Percentiles rank a stretch among this genome's conserved stretches.
phyloP scores from a whole-genome alignment of 2,888 invertebrate genomes.

The Phaedon cochleariae region DNA sequence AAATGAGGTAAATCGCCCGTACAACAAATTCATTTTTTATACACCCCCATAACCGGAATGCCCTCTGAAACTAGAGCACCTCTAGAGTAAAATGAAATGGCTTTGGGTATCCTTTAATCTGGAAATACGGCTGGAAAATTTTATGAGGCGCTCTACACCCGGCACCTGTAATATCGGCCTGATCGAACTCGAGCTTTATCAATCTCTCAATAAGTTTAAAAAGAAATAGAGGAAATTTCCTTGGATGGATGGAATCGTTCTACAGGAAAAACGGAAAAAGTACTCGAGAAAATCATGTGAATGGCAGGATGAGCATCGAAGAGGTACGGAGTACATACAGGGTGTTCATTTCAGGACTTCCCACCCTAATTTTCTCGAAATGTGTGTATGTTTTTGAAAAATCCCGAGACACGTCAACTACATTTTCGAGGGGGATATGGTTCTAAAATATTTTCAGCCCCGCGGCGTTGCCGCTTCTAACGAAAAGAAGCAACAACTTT shows the following conservation, averaged over 20 bases:
- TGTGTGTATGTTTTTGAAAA: too few relatives aligned
- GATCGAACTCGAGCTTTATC: background rate
- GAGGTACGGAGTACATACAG: too few relatives aligned
- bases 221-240: background rate
- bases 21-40: background rate
- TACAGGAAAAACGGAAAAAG: background rate
- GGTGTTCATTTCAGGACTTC: too few relatives aligned
- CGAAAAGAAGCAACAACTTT: too few relatives aligned
- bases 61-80: background rate
- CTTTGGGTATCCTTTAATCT: background rate
- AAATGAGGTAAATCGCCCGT: background rate
- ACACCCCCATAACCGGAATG: background rate
- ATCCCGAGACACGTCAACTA: too few relatives aligned
- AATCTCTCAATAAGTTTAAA: background rate
- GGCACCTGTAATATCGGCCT: background rate
- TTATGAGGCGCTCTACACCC: background rate
- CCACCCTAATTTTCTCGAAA: too few relatives aligned
- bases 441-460: too few relatives aligned
- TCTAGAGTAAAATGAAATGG: background rate
- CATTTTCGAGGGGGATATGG: too few relatives aligned
- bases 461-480: too few relatives aligned
- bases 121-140: background rate
- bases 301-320: background rate
- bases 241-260: background rate
- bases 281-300: background rate